phyloP scores from a whole-genome alignment of 1,140 invertebrate species.

The Dysdera silvatica region DNA sequence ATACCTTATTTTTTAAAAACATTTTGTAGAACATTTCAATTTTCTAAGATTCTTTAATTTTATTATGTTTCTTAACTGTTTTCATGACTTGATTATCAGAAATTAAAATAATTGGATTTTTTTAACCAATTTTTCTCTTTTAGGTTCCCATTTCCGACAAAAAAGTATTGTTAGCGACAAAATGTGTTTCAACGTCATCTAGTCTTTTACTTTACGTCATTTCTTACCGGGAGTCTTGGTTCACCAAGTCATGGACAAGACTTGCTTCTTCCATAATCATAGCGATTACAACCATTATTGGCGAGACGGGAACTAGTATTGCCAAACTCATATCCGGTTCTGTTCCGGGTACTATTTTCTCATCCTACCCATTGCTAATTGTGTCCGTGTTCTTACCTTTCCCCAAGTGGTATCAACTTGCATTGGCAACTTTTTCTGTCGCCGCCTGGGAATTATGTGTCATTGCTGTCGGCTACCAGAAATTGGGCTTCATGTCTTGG shows the following conservation, averaged over 20 bases:
- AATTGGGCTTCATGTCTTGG: background rate
- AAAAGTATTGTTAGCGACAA: background rate
- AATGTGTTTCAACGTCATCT: background rate
- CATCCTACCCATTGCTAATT: slow-evolving; percentile 8
- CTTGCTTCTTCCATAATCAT: slow-evolving; percentile 4
- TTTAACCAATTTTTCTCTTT: no score
- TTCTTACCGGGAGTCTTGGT: slow-evolving; percentile 19
- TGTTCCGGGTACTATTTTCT: background rate
- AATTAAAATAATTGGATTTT: no score
- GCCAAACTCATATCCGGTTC: background rate
- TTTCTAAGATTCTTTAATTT: no score
- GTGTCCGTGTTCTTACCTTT: slow-evolving; percentile 10
- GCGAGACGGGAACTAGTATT: slow-evolving; percentile 4
- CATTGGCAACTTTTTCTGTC: background rate
- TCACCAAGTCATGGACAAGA: slow-evolving; percentile 5
- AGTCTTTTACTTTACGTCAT: slow-evolving; percentile 19
- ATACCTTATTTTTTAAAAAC: no score
- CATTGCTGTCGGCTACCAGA: background rate
- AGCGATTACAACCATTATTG: background rate
- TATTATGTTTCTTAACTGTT: no score
- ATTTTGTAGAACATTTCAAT: no score
- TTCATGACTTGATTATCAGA: no score
- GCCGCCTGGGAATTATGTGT: background rate
- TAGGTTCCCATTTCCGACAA: no score
- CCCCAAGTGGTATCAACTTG: slow-evolving; percentile 21